Base-by-base conservation (phyloP, 2,888 invertebrate species). In the Macropis europaea region DNA sequence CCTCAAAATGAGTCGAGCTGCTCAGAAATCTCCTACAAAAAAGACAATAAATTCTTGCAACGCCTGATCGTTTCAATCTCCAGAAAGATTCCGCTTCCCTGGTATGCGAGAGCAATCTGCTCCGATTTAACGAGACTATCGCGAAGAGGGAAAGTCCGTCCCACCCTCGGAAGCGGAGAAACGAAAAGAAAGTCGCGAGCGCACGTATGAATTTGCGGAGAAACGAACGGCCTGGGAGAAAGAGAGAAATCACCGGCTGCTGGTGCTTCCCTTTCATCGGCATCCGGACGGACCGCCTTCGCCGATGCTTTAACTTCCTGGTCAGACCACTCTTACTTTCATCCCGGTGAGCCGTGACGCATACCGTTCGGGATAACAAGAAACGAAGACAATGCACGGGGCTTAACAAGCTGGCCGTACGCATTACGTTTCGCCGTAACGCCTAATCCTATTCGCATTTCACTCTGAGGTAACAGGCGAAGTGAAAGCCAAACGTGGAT, bases 241-340 rank as follows among this genome's bases (percentile, higher is more conserved):
- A 63, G 45, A 53, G 54, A 72, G 43, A 57, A 69, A 63, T 61
- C 52, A 54, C 5, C 5, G 17, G 19, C 57, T 32, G 53, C 61
- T 61, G 61, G 72, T 74, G 74, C 84, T 85, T 88, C 86, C 85
- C 88, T 88, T 88, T 88, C 88, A 84, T 87, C 82, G 87, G 87
- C 82, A 88, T 87, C 86, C 84, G 84, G 86, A 83, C 84, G 67
- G 76, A 79, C 81, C 80, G 77, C 82, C 81, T 85, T 80, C 78
- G 66, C 52, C 47, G 54, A 62, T 72, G 77, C 76, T 78, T 82
- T 70, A 71, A 82, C 83, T 84, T 85, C 83, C 81, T 81, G 77
- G 77, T 78, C 79, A 71, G 79, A 82, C 84, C 84, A 87, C 88
- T 88, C 78, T 88, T 86, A 84, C 88, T 88, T 88, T 88, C 86